Conservation (phyloP, 2,113 vertebrate genomes). For the Procavia capensis region DNA sequence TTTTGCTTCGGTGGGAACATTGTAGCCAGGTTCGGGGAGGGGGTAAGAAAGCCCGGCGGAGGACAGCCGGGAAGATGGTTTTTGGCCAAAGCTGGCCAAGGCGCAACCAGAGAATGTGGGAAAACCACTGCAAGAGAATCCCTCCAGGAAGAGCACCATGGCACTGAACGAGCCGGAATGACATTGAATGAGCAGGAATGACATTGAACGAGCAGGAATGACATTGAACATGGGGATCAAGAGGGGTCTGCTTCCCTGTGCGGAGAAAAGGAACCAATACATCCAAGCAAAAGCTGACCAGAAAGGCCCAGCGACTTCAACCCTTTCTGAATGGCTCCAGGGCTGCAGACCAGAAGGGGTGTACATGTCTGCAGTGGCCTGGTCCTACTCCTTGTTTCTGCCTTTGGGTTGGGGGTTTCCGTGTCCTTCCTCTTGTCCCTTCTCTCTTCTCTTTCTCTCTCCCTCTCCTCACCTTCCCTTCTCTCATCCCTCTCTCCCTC, state of each 20-base stretch:
- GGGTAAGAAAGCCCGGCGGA: background rate
- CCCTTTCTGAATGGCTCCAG: background rate
- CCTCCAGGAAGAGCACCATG: background rate
- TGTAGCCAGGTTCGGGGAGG: background rate
- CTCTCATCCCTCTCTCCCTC: too few species aligned
- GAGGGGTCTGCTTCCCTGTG: background rate
- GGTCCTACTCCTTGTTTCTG: background rate
- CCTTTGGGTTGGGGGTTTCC: background rate
- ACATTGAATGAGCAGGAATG: background rate
- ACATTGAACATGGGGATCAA: background rate
- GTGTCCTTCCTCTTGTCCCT: background rate
- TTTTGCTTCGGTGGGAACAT: slow-evolving; percentile 14
- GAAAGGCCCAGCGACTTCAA: background rate
- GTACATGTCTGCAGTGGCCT: background rate
- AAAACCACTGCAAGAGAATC: background rate
- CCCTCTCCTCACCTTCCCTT: background rate
- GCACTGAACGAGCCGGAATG: background rate
- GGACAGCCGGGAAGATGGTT: background rate
- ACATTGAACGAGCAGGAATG: too few species aligned
- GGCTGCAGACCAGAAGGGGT: background rate
- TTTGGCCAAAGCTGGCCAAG: background rate
- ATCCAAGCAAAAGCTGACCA: background rate
- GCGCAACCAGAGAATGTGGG: background rate
- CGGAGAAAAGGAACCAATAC: background rate
- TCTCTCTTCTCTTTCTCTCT: too few species aligned